Evolutionary conservation across 1,140 invertebrate species (phyloP), one percentile per base, ranked within the genome.

Genomic region (Nixonia krombeini): DNA sequence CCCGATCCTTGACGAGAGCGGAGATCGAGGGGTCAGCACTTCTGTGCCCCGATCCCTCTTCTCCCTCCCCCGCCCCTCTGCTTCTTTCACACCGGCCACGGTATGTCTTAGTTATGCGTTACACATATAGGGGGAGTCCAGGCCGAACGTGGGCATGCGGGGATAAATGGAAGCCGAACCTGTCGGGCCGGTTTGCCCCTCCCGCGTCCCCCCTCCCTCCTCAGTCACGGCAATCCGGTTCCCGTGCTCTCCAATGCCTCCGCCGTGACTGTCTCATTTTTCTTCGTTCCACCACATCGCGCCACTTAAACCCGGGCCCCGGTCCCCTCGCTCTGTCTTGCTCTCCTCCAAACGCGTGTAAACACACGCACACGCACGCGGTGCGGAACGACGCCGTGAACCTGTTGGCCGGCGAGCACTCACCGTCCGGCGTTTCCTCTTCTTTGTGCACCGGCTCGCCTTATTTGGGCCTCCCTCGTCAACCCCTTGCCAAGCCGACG

Each of bases 181-280:
- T 80, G 81, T 78, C 78, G 61, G 75, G 82, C 82, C 80, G 81
- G 82, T 84, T 84, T 77, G 64, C 44, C 67, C 9, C 46, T 62
- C 41, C 50, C 49, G 9, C 21, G 37, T 57, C 45, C 55, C 52
- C 25, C 68, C 41, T n/a, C n/a, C n/a, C n/a, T n/a, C n/a, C n/a
- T n/a, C n/a, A n/a, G n/a, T n/a, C n/a, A n/a, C 13, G 38, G 40
- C 57, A 31, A 68, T 55, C 65, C 56, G 56, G 53, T 68, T 66
- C 16, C 38, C 51, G 26, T 29, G 52, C 58, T 69, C 64, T 38
- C 17, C 23, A 33, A 23, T n/a, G 12, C 10, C 8, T 23, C 40
- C 51, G n/a, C n/a, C 46, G 16, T 31, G 9, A 18, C 37, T 28
- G 44, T 50, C 31, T 10, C 26, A 12, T 28, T 47, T 18, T 35